Percentiles rank a stretch among this genome's conserved stretches.
phyloP scores from a whole-genome alignment of 2,888 invertebrate genomes.

The Perithous albicinctus region DNA sequence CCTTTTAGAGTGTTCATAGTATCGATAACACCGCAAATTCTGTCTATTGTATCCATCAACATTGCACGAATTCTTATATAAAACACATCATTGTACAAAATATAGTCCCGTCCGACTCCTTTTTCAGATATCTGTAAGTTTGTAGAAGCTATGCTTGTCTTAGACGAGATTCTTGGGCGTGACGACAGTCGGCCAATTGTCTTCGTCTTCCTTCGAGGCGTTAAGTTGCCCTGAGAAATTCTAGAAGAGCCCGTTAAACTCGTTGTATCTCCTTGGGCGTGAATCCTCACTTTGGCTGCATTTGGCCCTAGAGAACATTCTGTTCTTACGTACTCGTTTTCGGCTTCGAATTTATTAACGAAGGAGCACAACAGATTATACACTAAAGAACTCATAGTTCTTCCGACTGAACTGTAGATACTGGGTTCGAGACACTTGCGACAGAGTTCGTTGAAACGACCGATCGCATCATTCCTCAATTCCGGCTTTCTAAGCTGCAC shows the following conservation, averaged over 20 bases:
- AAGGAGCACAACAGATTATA: conserved; percentile 73
- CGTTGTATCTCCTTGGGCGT: conserved; percentile 28
- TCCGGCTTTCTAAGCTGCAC: conserved; percentile 64
- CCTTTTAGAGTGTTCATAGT: conserved; percentile 71
- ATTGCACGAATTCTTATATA: conserved; percentile 72
- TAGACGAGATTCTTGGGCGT: conserved; percentile 7
- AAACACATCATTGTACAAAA: conserved; percentile 72
- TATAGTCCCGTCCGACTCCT: conserved; percentile 21
- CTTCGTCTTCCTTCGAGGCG: conserved; percentile 31
- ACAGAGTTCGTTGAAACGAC: conserved; percentile 67
- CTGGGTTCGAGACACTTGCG: conserved; percentile 65
- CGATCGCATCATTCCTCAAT: conserved; percentile 53
- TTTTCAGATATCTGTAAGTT: background rate
- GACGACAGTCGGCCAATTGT: conserved; percentile 12
- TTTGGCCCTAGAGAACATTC: conserved; percentile 42
- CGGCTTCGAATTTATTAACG: conserved; percentile 74
- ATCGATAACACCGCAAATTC: conserved; percentile 72
- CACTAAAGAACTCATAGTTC: conserved; percentile 63
- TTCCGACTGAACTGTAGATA: background rate
- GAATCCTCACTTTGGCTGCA: background rate
- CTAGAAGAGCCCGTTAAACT: conserved; percentile 19
- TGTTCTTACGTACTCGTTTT: conserved; percentile 64
- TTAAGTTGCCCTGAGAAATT: conserved; percentile 22
- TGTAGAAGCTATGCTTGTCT: conserved; percentile 17
- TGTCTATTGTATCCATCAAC: conserved; percentile 69